Percentiles rank a stretch among this genome's conserved stretches.
Conservation (phyloP, 2,797 vertebrate genomes). For the Chloroceryle amazona region DNA sequence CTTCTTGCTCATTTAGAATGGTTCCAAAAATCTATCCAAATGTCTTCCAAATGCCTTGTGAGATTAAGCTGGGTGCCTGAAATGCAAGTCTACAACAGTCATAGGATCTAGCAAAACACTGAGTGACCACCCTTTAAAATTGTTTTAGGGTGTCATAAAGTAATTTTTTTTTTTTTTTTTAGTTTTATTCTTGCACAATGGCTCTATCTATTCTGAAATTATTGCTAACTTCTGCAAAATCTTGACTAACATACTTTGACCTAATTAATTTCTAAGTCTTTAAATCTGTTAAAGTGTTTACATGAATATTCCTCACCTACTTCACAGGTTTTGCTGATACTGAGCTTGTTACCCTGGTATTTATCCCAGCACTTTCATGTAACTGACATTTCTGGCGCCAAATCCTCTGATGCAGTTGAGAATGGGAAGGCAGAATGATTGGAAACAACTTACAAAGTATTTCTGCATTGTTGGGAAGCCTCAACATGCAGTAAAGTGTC, state of each 20-base stretch:
- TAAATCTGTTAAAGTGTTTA: constrained; percentile 7
- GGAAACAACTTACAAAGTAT: constrained; percentile 20
- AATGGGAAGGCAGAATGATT: neutral
- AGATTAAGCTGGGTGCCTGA: neutral
- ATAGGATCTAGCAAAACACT: neutral
- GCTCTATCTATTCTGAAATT: neutral
- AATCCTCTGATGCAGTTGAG: constrained; percentile 7
- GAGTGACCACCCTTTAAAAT: neutral
- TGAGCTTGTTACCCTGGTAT: neutral
- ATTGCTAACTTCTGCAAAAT: neutral
- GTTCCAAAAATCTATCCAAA: neutral
- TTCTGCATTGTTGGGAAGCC: constrained; percentile 24
- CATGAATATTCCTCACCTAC: neutral
- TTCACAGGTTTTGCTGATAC: neutral
- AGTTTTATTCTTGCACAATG: neutral
- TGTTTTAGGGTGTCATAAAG: neutral
- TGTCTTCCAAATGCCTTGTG: neutral
- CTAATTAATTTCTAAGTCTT: constrained; percentile 19
- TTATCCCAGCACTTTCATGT: neutral
- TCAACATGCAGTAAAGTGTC: neutral
- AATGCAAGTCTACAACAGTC: neutral
- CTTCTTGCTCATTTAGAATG: neutral
- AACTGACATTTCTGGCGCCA: constrained; percentile 25
- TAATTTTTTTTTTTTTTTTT: neutral
- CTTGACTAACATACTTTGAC: neutral